A percentile compares a stretch with the other conserved stretches of the same genome.
These are phyloP conservation scores for Picathartes gymnocephalus DNA, from an alignment of 2,113 vertebrate genomes.

Conservation along the genomic window DNA sequence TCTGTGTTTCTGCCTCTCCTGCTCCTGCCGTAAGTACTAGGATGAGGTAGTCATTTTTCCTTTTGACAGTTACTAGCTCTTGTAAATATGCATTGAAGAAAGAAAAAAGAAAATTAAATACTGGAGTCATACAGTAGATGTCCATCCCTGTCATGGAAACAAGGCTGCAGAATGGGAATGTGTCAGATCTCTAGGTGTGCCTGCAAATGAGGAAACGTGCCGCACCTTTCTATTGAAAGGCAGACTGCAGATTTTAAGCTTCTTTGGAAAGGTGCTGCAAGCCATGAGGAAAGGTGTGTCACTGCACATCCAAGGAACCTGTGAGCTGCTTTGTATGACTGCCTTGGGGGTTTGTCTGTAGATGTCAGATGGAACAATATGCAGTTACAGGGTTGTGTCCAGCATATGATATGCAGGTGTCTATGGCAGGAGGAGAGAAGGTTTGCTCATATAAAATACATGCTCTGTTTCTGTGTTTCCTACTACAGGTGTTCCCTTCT, in stretches of 20 bases:
- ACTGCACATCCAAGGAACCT: not conserved
- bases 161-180: not conserved
- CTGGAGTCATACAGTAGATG: not conserved
- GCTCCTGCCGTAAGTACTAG: not conserved
- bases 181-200: not conserved
- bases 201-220: not conserved
- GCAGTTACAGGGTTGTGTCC: not conserved
- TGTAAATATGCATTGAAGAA: not conserved
- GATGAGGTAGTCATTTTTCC: not conserved
- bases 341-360: not conserved
- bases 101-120: too few species aligned
- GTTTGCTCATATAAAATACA: not conserved
- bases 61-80: not conserved
- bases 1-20: not conserved
- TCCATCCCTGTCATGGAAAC: not conserved
- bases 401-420: rapidly evolving
- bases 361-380: not conserved
- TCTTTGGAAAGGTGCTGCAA: not conserved
- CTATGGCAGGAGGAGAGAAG: not conserved
- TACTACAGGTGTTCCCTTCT: not conserved
- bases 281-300: not conserved
- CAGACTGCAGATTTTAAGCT: not conserved
- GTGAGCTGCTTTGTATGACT: not conserved
- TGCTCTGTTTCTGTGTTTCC: not conserved
- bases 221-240: not conserved